Base-by-base conservation (phyloP, 2,113 vertebrate genomes). In the Percina caprodes region DNA sequence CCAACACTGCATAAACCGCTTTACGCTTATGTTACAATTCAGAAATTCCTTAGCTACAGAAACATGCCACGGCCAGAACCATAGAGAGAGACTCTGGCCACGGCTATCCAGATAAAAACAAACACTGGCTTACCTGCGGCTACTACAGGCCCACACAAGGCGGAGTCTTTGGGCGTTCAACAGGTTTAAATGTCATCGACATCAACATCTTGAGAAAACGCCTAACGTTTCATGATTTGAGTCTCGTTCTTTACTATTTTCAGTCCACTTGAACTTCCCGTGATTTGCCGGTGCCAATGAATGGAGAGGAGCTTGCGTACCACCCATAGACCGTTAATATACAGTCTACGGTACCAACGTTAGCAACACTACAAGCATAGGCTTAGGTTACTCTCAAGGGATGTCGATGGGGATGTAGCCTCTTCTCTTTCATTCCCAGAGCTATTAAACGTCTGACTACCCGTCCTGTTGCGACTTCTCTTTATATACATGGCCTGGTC, bases 181-280 rank as follows among this genome's bases (percentile, higher is more conserved):
- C 60, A 65, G 33, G 5, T 62, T 19, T 4, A 33, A 3, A 42
- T 18, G n/a, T 30, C 30, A 0, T n/a, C 30, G 10, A 39, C 7
- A 45, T 46, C n/a, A 14, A 4, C 42, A 60, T 59, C 15, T 58
- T 7, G 24, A 6, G 24, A 18, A 35, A 42, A 42, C 10, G 39
- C 9, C 10, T 39, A 39, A 39, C 8, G 35, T 39, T 39, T 42
- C 39, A 42, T 8, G 2, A 2, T 42, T 42, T 42, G 54, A 15
- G 23, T 58, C 23, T 42, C 39, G 2, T 42, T 42, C 35, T 58
- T 14, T 58, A 24, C 23, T 58, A 16, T 58, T 16, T 59, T 30
- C 14, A 59, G 6, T 59, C 56, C 23, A 59, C 56, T 59, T 59
- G 56, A 59, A 59, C 56, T 59, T 59, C 56, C 56, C 39, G 39